These are phyloP conservation scores for Salvator merianae DNA, from an alignment of 2,113 vertebrate species.

Conservation along the genomic window DNA sequence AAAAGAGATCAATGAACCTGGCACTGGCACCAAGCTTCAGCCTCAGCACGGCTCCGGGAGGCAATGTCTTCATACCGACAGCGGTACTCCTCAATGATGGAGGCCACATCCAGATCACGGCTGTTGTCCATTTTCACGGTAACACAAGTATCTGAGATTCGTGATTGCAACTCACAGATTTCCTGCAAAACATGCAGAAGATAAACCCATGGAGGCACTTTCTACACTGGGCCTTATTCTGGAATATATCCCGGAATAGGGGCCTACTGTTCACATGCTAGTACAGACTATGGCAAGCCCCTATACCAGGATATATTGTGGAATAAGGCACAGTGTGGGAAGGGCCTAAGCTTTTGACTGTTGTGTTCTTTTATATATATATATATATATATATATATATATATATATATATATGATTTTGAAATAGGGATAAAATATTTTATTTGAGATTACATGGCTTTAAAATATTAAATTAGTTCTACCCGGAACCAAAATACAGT, in stretches of 20 bases:
- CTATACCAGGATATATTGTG: too few relatives aligned
- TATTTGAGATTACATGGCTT: neutral
- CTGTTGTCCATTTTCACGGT: constrained; percentile 89
- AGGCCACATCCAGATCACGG: constrained; percentile 82
- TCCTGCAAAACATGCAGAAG: constrained; percentile 69
- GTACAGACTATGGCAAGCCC: too few relatives aligned
- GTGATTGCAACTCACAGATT: constrained; percentile 74
- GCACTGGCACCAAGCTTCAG: constrained; percentile 83
- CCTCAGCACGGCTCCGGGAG: constrained; percentile 82
- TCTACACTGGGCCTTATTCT: too few relatives aligned
- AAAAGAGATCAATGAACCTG: constrained; percentile 69
- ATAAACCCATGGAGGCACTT: too few relatives aligned
- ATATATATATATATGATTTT: neutral
- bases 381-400: neutral
- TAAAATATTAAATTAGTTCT: neutral
- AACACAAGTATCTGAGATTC: constrained; percentile 85
- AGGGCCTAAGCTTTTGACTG: neutral
- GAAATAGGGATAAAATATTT: neutral
- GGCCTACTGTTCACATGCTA: too few relatives aligned
- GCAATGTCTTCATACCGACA: constrained; percentile 85
- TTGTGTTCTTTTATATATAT: neutral
- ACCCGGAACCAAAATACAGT: too few relatives aligned
- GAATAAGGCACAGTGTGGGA: too few relatives aligned
- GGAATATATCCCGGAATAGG: too few relatives aligned
- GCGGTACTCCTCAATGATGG: constrained; percentile 83